These are phyloP conservation scores for Melanostoma scalare DNA, from an alignment of 2,888 invertebrate genomes.

Conservation along the genomic window DNA sequence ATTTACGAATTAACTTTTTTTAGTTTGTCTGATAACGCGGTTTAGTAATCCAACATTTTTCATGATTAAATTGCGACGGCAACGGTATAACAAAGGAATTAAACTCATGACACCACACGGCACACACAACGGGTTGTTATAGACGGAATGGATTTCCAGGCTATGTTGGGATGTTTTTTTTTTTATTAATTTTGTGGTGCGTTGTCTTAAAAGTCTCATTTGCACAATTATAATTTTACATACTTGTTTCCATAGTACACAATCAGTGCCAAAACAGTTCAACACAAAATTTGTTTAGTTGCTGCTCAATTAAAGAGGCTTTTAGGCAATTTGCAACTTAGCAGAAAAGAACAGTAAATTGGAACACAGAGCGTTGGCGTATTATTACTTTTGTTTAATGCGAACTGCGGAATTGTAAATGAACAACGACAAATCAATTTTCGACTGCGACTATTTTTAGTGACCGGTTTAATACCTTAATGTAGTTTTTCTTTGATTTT, in stretches of 20 bases:
- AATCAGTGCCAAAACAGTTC: conserved; percentile 44
- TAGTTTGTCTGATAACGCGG: background rate
- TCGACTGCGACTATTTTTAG: conserved; percentile 9
- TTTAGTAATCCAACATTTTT: conserved; percentile 4
- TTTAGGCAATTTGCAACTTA: conserved; percentile 45
- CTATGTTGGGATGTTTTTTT: conserved; percentile 14
- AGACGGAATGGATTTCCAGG: background rate
- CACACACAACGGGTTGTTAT: conserved; percentile 12
- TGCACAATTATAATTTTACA: conserved; percentile 51
- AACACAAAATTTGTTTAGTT: conserved; percentile 29
- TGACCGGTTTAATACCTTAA: conserved; percentile 21
- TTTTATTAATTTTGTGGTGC: conserved; percentile 15
- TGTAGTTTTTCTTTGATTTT: conserved; percentile 6
- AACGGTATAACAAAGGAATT: conserved; percentile 1
- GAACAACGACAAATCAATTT: background rate
- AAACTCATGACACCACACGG: conserved; percentile 14
- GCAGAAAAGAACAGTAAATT: conserved; percentile 30
- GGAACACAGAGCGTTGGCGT: conserved; percentile 36
- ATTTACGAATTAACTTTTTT: conserved; percentile 19
- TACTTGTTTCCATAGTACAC: conserved; percentile 65
- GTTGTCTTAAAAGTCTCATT: conserved; percentile 14
- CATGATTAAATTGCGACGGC: background rate
- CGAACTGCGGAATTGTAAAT: background rate
- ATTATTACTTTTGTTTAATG: conserved; percentile 23
- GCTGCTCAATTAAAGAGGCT: conserved; percentile 40